These are phyloP conservation scores for Lacerta viridis DNA, from an alignment of 2,797 vertebrate species.

Conservation along the genomic window DNA sequence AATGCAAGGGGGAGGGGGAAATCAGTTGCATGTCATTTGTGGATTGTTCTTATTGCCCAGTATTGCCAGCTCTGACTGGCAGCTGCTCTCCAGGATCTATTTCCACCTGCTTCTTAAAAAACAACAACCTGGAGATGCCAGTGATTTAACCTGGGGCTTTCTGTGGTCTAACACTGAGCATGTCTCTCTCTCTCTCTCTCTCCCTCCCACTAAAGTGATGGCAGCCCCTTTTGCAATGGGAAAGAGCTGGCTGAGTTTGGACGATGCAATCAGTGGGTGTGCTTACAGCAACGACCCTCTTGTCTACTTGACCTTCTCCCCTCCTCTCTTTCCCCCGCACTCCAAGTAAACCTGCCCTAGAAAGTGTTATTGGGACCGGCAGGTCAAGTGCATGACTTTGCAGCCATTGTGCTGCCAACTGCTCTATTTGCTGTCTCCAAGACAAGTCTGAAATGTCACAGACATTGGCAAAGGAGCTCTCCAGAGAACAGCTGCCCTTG, in stretches of 20 bases:
- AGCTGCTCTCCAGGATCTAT: neutral
- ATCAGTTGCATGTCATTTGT: too few species aligned
- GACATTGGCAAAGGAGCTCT: neutral
- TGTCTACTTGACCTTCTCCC: neutral
- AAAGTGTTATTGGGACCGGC: neutral
- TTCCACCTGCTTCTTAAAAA: too few species aligned
- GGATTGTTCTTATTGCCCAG: too few species aligned
- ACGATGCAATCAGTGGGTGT: neutral
- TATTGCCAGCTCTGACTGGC: too few species aligned
- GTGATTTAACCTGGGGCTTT: neutral
- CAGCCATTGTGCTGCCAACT: neutral
- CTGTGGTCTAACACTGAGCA: neutral
- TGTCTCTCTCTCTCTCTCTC: neutral
- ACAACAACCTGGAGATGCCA: neutral
- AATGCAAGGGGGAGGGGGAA: too few species aligned
- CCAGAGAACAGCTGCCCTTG: conserved; percentile 12
- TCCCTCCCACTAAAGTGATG: neutral
- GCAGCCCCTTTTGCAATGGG: neutral
- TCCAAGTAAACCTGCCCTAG: neutral
- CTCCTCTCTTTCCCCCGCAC: neutral
- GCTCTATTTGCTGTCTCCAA: neutral
- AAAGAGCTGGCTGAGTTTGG: neutral
- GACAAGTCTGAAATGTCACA: neutral
- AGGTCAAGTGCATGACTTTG: neutral
- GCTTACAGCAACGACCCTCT: accelerated